Percentiles rank a stretch among this genome's conserved stretches.
phyloP scores from a whole-genome alignment of 2,888 invertebrate species.

The Calliopum simillimum region DNA sequence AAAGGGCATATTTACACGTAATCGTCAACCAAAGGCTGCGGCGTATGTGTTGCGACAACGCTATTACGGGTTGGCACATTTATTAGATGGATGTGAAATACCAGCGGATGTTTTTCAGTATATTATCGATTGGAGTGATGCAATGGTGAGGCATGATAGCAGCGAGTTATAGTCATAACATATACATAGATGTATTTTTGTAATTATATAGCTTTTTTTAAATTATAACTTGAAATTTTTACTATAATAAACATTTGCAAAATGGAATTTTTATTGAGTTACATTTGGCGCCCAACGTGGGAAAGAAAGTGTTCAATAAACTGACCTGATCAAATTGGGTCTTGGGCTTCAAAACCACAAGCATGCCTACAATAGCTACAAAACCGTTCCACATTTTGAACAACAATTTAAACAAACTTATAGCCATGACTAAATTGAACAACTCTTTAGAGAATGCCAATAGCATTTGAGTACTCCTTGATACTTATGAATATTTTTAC shows the following conservation, averaged over 20 bases:
- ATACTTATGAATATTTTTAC: too few species aligned
- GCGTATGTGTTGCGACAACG: conserved; percentile 85
- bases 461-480: too few species aligned
- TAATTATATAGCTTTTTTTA: neutral
- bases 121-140: conserved; percentile 49
- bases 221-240: neutral
- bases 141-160: conserved; percentile 10
- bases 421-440: too few species aligned
- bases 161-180: conserved; percentile 31
- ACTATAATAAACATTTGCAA: neutral
- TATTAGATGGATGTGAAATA: conserved; percentile 70
- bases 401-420: too few species aligned
- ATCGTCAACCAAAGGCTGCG: conserved; percentile 89
- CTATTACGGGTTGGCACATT: conserved; percentile 76
- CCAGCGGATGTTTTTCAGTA: conserved; percentile 73
- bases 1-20: conserved; percentile 90
- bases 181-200: conserved; percentile 49
- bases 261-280: too few species aligned
- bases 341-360: too few species aligned
- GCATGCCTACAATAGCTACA: too few species aligned
- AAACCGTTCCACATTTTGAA: too few species aligned
- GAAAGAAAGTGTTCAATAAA: too few species aligned
- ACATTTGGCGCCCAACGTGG: too few species aligned
- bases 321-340: too few species aligned
- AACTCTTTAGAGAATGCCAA: too few species aligned